Evolutionary conservation across 1,140 invertebrate genomes (phyloP).

Genomic region (Diorhabda elongata): DNA sequence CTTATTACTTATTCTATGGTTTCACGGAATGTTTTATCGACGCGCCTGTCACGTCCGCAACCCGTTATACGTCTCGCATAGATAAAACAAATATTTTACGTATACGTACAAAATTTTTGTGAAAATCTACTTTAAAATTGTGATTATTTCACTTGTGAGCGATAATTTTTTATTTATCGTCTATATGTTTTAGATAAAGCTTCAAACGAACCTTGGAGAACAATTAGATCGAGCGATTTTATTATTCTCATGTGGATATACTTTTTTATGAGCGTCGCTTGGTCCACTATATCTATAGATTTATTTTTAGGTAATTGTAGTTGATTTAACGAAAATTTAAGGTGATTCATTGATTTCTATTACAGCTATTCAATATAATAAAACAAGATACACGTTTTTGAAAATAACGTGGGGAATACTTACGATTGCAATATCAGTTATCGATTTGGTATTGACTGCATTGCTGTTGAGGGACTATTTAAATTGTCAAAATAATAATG

Average conservation of each 20-base stretch:
- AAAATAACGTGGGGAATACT: slow-evolving; percentile 13
- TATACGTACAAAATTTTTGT: neutral
- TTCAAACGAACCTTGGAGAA: neutral
- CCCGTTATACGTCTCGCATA: too few species aligned
- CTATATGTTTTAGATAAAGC: neutral
- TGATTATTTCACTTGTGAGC: neutral
- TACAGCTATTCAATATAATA: slow-evolving; percentile 29
- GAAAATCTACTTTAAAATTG: neutral
- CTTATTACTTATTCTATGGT: too few species aligned
- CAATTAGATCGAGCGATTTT: slow-evolving; percentile 14
- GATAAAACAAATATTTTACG: too few species aligned
- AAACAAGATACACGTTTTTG: slow-evolving; percentile 16
- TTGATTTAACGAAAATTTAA: neutral
- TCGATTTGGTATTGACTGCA: slow-evolving; percentile 24
- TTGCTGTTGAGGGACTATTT: slow-evolving; percentile 25
- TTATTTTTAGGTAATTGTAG: slow-evolving; percentile 17
- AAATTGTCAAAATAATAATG: slow-evolving; percentile 33
- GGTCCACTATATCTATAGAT: slow-evolving; percentile 19
- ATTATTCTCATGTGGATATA: slow-evolving; percentile 25
- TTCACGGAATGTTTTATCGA: too few species aligned
- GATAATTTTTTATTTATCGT: neutral
- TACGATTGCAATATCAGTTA: slow-evolving; percentile 15
- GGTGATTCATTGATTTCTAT: slow-evolving; percentile 40
- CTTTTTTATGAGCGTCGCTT: slow-evolving; percentile 13
- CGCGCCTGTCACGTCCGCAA: too few species aligned